Conservation (phyloP, 2,113 vertebrate genomes). For the Lethenteron camtschaticum region DNA sequence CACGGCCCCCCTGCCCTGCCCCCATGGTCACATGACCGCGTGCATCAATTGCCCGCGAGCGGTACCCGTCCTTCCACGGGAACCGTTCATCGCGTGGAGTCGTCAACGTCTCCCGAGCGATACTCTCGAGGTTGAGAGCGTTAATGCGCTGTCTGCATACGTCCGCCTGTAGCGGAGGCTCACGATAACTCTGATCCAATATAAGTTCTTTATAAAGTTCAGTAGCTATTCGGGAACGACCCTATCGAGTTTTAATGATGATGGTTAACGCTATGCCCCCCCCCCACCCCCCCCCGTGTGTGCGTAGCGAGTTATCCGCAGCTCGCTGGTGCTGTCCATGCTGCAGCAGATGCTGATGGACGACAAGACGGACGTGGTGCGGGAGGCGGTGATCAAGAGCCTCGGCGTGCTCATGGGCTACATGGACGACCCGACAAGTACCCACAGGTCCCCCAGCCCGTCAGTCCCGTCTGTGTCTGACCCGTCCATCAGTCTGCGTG, state of each 20-base stretch:
- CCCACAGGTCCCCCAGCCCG: constrained; percentile 36
- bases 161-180: too few relatives aligned
- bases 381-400: constrained; percentile 96
- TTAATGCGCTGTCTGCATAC: too few relatives aligned
- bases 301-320: constrained; percentile 21
- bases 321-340: constrained; percentile 83
- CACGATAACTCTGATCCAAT: neutral
- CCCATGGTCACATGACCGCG: too few relatives aligned
- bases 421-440: constrained; percentile 96
- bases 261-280: neutral
- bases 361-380: constrained; percentile 90
- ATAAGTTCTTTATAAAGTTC: neutral
- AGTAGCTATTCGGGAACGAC: constrained; percentile 31
- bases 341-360: constrained; percentile 93
- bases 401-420: constrained; percentile 92
- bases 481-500: neutral
- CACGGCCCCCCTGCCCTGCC: neutral
- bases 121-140: too few relatives aligned
- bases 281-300: neutral
- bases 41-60: too few relatives aligned
- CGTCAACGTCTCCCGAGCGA: too few relatives aligned
- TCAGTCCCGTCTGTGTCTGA: neutral
- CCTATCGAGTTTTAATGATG: too few relatives aligned
- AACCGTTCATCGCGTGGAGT: too few relatives aligned
- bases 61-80: too few relatives aligned